phyloP scores from a whole-genome alignment of 2,113 vertebrate species.

The Oncorhynchus keta region DNA sequence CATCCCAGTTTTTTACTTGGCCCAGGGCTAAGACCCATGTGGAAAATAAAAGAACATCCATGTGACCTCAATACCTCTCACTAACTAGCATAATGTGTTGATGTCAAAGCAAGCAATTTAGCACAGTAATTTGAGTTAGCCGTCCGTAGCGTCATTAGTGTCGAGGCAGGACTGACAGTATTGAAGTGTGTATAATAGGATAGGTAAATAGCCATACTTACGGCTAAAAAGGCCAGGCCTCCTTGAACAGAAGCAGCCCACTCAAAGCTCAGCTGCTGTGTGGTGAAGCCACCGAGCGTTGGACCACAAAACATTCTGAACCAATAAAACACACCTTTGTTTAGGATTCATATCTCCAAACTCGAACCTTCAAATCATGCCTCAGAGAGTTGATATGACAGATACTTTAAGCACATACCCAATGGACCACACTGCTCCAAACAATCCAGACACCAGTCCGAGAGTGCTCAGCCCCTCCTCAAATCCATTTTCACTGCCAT shows the following conservation, averaged over 20 bases:
- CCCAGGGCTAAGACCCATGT: not conserved
- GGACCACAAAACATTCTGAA: slow-evolving; percentile 87
- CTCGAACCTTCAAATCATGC: not conserved
- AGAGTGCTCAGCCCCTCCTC: slow-evolving; percentile 74
- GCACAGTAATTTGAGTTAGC: too few species aligned
- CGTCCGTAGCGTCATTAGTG: too few species aligned
- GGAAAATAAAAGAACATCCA: too few species aligned
- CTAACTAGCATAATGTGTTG: too few species aligned
- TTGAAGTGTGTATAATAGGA: not conserved
- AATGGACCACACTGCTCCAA: slow-evolving; percentile 70
- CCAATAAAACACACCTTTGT: not conserved
- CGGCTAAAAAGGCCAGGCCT: slow-evolving; percentile 75
- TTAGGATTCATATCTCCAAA: not conserved
- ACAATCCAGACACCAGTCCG: slow-evolving; percentile 69
- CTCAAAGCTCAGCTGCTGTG: slow-evolving; percentile 84
- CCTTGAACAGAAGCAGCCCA: slow-evolving; percentile 86
- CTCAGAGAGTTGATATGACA: not conserved
- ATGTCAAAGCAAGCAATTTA: too few species aligned
- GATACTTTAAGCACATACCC: slow-evolving; percentile 60
- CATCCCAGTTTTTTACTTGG: not conserved
- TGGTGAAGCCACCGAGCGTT: slow-evolving; percentile 82
- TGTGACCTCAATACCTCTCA: too few species aligned
- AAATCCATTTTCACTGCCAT: slow-evolving; percentile 69
- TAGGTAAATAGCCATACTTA: slow-evolving; percentile 67
- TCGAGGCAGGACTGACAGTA: too few species aligned